Evolutionary conservation across 2,888 invertebrate species (phyloP), one percentile per base, ranked within the genome.

Genomic region (Oegoconia quadripuncta): DNA sequence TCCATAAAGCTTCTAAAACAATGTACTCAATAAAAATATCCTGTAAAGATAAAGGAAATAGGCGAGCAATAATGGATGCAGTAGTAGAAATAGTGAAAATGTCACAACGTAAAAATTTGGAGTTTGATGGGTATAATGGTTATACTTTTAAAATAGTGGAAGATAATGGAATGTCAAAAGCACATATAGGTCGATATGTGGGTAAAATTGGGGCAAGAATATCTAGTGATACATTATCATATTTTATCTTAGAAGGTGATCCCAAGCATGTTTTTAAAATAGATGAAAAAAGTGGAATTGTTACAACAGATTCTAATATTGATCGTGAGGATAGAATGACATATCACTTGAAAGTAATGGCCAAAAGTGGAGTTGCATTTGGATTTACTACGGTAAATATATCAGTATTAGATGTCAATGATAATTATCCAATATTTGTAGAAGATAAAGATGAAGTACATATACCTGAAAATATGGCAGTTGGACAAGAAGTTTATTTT

Each of bases 401-500:
- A 50, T 92, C 92, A 1, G 89, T 98, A 3, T 76, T 92, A 26
- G 98, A 98, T 79, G 88, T 96, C 3, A 98, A 98, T 76, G 98
- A 98, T 74, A 97, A 97, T 72, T 91, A 93, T 39, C 98, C 98
- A 3, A 88, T 90, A 46, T 97, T 97, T 73, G 89, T 92, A 14
- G 91, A 92, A 59, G 94, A 93, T 48, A 92, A 91, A 59, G 95
- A 95, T 64, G 93, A 94, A 72, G 92, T 96, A 30, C 89, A 89
- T 45, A 88, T 98, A 41, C 90, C 92, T 11, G 97, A 97, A 86
- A 96, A 97, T 71, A 93, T 95, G 55, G 97, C 98, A 13, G 95
- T 97, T 22, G 97, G 97, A 0, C 96, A 97, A 75, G 96, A 97
- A 79, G 93, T 98, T 20, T 96, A 94, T 75, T 89, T 96, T 52